Evolutionary conservation across 2,888 invertebrate genomes (phyloP).

Genomic region (Microctonus brassicae): DNA sequence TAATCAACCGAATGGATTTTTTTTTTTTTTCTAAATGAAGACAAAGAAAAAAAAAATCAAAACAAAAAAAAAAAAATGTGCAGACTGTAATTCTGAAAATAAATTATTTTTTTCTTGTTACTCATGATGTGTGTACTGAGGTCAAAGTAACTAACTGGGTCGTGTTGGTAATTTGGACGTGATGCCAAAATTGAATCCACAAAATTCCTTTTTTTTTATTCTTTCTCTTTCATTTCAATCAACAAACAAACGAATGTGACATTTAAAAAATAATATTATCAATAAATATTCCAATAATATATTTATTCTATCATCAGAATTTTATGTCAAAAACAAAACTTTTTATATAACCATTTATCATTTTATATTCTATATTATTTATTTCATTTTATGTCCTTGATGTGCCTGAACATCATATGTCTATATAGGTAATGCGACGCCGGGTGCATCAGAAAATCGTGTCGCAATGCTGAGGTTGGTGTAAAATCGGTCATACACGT

Average conservation of each 20-base stretch:
- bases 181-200: slow-evolving; percentile 4
- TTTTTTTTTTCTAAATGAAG: neutral
- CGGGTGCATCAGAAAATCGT: neutral
- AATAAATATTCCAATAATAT: neutral
- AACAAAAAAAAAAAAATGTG: neutral
- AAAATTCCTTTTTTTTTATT: neutral
- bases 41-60: neutral
- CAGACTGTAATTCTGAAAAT: neutral
- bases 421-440: neutral
- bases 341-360: too few species aligned
- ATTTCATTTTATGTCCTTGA: neutral
- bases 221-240: neutral
- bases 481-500: neutral
- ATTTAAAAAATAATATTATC: neutral
- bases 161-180: neutral
- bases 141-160: neutral
- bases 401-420: neutral
- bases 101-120: neutral
- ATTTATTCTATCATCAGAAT: neutral
- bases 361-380: neutral
- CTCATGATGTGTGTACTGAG: neutral
- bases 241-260: neutral
- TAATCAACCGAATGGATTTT: slow-evolving; percentile 1
- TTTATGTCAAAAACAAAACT: neutral
- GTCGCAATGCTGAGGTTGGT: neutral